Evolutionary conservation across 2,113 vertebrate genomes (phyloP).

Genomic region (Poeciliopsis turrubarensis): DNA sequence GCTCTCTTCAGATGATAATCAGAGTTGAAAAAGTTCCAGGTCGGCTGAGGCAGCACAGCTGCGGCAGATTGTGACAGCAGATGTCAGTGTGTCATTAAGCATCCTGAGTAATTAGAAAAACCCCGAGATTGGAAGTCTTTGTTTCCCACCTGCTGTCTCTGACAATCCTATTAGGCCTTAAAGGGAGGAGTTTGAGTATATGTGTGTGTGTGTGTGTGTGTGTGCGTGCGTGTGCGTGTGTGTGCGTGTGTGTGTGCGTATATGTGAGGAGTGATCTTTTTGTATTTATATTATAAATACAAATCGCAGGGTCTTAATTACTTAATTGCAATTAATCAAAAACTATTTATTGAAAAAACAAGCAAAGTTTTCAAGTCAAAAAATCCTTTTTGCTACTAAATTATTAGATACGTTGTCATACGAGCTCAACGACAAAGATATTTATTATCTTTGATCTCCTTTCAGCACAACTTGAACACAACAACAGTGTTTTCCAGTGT

Average conservation of each 20-base stretch:
- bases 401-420: too few relatives aligned
- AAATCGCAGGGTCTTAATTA: too few relatives aligned
- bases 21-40: conserved; percentile 8
- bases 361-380: too few relatives aligned
- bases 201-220: conserved; percentile 7
- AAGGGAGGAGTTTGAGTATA: neutral
- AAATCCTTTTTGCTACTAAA: too few relatives aligned
- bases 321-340: too few relatives aligned
- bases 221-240: neutral
- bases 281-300: too few relatives aligned
- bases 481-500: too few relatives aligned
- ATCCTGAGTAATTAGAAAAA: conserved; percentile 51
- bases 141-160: conserved; percentile 49
- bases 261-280: too few relatives aligned
- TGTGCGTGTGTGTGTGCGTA: neutral
- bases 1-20: neutral
- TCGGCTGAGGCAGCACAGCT: conserved; percentile 10
- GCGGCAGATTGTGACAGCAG: conserved; percentile 12
- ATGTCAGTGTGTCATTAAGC: conserved; percentile 31
- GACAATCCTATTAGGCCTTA: conserved; percentile 46
- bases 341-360: too few relatives aligned
- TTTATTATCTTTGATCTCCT: too few relatives aligned
- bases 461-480: too few relatives aligned
- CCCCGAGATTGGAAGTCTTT: conserved; percentile 14
- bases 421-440: too few relatives aligned